Percentiles rank a stretch among this genome's conserved stretches.
Evolutionary conservation across 2,888 invertebrate species (phyloP).

Genomic region (Galeopsomyia nigrocyanea): DNA sequence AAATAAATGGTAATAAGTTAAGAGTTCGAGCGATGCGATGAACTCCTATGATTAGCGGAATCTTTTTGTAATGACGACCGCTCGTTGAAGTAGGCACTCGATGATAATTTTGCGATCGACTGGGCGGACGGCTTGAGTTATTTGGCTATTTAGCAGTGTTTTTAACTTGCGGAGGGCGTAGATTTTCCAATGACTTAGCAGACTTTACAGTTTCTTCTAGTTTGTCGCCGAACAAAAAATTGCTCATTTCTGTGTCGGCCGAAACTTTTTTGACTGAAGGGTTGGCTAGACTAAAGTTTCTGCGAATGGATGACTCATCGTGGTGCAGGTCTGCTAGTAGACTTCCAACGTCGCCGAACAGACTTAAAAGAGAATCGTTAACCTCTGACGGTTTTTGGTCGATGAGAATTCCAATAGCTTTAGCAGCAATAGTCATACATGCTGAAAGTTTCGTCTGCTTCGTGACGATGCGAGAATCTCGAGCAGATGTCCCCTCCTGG

Average conservation of each 20-base stretch:
- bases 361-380: too few species aligned
- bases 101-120: not conserved
- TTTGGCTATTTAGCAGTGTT: slow-evolving; percentile 15
- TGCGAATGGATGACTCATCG: slow-evolving; percentile 28
- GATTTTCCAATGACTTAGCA: slow-evolving; percentile 1
- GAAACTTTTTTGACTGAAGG: slow-evolving; percentile 31
- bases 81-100: too few species aligned
- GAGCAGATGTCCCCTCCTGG: too few species aligned
- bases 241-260: slow-evolving; percentile 5
- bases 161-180: slow-evolving; percentile 7
- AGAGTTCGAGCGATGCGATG: not conserved
- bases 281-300: slow-evolving; percentile 37
- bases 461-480: too few species aligned
- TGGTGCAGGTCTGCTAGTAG: slow-evolving; percentile 32
- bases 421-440: too few species aligned
- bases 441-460: too few species aligned
- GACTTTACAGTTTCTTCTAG: slow-evolving; percentile 17
- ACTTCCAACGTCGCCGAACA: slow-evolving; percentile 25
- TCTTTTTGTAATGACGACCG: not conserved
- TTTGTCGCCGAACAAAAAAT: slow-evolving; percentile 25
- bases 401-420: too few species aligned
- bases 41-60: not conserved
- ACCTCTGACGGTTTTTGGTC: too few species aligned
- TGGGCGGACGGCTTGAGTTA: slow-evolving; percentile 18
- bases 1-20: too few species aligned